phyloP scores from a whole-genome alignment of 2,797 vertebrate genomes.

The Gila robusta region DNA sequence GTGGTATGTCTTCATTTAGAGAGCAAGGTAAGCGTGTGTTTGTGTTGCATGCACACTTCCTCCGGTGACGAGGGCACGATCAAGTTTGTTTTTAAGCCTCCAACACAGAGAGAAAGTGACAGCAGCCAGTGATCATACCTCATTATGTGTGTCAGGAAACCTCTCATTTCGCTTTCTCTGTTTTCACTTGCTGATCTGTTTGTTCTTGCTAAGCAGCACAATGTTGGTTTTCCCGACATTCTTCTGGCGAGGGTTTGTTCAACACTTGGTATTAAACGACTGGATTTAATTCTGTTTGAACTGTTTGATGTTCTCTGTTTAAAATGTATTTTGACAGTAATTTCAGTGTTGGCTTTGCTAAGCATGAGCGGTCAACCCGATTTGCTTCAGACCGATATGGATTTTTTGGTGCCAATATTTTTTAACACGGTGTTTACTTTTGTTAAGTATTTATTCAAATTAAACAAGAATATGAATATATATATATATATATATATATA shows the following conservation, averaged over 20 bases:
- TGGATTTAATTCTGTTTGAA: constrained; percentile 24
- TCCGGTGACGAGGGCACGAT: not conserved
- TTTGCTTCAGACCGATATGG: not conserved
- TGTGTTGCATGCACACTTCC: constrained; percentile 26
- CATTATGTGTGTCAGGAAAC: constrained; percentile 16
- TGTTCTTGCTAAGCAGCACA: not conserved
- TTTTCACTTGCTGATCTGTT: not conserved
- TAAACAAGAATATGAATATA: not conserved
- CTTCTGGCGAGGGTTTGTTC: constrained; percentile 11
- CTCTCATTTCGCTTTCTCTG: not conserved
- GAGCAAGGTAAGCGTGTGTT: not conserved
- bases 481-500: too few relatives aligned
- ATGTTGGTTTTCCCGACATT: not conserved
- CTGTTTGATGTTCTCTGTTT: not conserved
- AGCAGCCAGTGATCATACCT: not conserved
- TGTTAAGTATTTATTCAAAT: not conserved
- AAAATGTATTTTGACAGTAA: not conserved
- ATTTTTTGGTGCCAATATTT: not conserved
- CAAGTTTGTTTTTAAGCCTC: constrained; percentile 22
- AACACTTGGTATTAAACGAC: constrained; percentile 7
- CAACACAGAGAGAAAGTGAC: not conserved
- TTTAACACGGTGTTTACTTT: not conserved
- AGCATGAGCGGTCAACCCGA: not conserved
- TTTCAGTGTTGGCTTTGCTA: not conserved
- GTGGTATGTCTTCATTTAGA: not conserved